phyloP scores from a whole-genome alignment of 2,888 invertebrate genomes.

The Drosophila meridionalis region DNA sequence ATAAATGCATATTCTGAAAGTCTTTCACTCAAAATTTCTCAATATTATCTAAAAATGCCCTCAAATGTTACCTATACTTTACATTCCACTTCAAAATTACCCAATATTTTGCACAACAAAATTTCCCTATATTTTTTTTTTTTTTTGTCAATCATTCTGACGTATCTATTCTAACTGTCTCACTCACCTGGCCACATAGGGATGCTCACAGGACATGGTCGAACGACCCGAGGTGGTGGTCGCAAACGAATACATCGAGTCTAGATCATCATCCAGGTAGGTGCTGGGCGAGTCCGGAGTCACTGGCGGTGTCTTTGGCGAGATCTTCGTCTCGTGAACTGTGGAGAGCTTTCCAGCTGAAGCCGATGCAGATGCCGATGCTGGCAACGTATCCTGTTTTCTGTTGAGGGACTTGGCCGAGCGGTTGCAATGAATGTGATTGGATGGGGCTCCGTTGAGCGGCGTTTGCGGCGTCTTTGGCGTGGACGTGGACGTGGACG shows the following conservation, averaged over 20 bases:
- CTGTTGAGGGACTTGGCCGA: constrained; percentile 11
- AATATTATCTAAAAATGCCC: no score
- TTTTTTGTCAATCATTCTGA: not conserved
- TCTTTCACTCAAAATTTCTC: no score
- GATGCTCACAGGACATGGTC: constrained; percentile 89
- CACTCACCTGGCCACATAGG: constrained; percentile 89
- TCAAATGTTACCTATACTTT: no score
- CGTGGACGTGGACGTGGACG: constrained; percentile 48
- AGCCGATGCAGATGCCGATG: not conserved
- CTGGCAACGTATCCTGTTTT: not conserved
- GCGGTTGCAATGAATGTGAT: constrained; percentile 57
- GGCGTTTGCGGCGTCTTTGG: constrained; percentile 86
- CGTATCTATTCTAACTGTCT: not conserved
- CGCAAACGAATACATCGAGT: constrained; percentile 92
- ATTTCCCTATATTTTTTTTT: not conserved
- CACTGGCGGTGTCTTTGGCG: constrained; percentile 87
- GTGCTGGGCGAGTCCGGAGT: constrained; percentile 87
- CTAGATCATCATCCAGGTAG: constrained; percentile 89
- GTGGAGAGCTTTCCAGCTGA: constrained; percentile 64
- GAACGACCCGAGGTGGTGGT: constrained; percentile 92
- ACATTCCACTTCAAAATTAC: no score
- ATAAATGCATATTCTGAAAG: no score
- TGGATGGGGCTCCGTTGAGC: constrained; percentile 27
- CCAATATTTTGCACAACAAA: not conserved
- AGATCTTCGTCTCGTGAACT: constrained; percentile 79